Evolutionary conservation across 2,797 vertebrate species (phyloP), one percentile per base, ranked within the genome.

Genomic region (Galagoides demidoff): DNA sequence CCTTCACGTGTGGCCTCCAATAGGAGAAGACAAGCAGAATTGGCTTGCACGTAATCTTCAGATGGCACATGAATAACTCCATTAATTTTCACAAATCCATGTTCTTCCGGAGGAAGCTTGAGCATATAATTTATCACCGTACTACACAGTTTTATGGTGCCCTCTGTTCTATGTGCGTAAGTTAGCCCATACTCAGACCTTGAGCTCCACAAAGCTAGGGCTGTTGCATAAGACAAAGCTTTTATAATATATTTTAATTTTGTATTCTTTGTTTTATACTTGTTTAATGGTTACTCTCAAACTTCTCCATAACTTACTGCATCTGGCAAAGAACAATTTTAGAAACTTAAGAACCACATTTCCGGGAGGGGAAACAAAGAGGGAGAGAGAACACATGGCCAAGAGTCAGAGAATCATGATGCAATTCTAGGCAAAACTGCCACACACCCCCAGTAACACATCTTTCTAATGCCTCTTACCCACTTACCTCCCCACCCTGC

Each of bases 391-490:
- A 37, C 29, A 20, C 14, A 3, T 10, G 10, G 81, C 23, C 20
- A 70, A 66, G 57, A 11, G 5, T 1, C n/a, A 12, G n/a, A 49
- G 12, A 43, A 49, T 7, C 2, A n/a, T 5, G 66, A 37, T 1
- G 14, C 11, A 92, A n/a, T 19, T 77, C 45, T 16, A 39, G 3
- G 57, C 25, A 79, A 85, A 27, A 49, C 8, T 1, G 13, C 29
- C 27, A 13, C 0, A 13, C 0, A 0, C 13, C 11, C 43, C 84
- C 20, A 25, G 6, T 2, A 31, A 17, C 5, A 0, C 14, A 7
- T 20, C 55, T 64, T 76, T 68, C 82, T 49, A 19, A 55, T 3
- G 39, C 23, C 61, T 23, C 70, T 39, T 71, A 55, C 9, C 39
- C 66, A 37, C 55, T 55, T 20, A 29, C 22, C 39, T 70, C 39